These are phyloP conservation scores for Desmodus rotundus DNA, from an alignment of 2,113 vertebrate genomes.

Conservation along the genomic window DNA sequence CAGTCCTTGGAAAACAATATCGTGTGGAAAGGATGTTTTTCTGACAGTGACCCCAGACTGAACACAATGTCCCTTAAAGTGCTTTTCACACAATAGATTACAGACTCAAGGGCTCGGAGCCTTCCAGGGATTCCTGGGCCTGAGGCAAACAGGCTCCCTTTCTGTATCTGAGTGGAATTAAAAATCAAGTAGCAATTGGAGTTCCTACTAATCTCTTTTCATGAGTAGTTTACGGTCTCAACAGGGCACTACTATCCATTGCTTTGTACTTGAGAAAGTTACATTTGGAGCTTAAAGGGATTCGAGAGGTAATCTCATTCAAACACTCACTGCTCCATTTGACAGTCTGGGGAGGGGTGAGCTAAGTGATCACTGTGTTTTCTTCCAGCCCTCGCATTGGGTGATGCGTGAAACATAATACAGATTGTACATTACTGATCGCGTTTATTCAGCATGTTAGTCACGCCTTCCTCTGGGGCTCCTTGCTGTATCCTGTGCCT, in stretches of 20 bases:
- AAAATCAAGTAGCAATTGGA: neutral
- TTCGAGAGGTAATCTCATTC: neutral
- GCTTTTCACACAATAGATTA: rapidly evolving
- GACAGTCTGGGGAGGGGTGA: neutral
- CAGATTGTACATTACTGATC: too few species aligned
- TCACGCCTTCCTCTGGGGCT: neutral
- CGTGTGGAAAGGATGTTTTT: neutral
- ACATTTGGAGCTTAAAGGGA: neutral
- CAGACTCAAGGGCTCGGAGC: neutral
- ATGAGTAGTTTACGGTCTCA: neutral
- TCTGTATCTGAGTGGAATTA: neutral
- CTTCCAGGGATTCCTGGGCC: neutral
- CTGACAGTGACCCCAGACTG: neutral
- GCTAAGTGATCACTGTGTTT: rapidly evolving
- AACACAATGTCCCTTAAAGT: neutral
- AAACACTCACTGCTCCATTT: neutral
- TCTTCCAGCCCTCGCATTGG: neutral
- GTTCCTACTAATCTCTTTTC: neutral
- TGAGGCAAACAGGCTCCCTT: neutral
- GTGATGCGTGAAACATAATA: neutral
- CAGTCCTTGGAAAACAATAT: rapidly evolving
- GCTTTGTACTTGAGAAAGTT: neutral
- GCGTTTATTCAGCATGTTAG: too few species aligned
- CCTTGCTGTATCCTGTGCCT: rapidly evolving
- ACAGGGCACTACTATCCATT: rapidly evolving